Evolutionary conservation across 2,888 invertebrate species (phyloP).

Genomic region (Drosophila picticornis): DNA sequence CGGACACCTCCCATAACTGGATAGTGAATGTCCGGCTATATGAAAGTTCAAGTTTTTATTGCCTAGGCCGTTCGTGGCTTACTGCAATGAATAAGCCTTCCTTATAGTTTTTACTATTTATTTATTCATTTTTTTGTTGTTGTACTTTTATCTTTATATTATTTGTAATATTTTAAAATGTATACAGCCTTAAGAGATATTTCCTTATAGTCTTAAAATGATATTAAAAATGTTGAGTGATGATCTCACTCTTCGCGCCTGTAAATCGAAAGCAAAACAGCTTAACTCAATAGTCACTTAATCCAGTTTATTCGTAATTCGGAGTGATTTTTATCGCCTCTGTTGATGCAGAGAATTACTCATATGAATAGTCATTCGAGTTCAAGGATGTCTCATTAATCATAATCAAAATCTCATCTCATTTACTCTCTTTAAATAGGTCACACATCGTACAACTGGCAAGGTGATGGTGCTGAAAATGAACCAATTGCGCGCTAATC

Average conservation of each 20-base stretch:
- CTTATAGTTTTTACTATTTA: conserved; percentile 10
- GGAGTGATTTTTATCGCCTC: neutral
- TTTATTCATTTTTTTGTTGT: neutral
- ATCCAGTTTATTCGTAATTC: neutral
- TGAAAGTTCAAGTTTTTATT: conserved; percentile 2
- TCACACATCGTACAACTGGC: conserved; percentile 96
- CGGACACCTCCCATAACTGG: conserved; percentile 2
- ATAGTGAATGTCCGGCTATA: neutral
- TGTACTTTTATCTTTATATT: neutral
- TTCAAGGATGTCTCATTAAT: neutral
- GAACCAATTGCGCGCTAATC: conserved; percentile 96
- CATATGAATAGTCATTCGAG: neutral
- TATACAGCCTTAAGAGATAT: neutral
- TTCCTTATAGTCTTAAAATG: neutral
- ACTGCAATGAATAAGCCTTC: conserved; percentile 1
- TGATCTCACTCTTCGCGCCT: conserved; percentile 1
- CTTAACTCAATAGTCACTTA: neutral
- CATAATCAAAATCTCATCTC: conserved; percentile 3
- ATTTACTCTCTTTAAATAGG: conserved; percentile 87
- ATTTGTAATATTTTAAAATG: neutral
- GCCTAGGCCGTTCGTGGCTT: neutral
- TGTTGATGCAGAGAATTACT: neutral
- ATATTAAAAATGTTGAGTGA: neutral
- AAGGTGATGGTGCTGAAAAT: conserved; percentile 99
- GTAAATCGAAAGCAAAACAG: neutral